These are phyloP conservation scores for Podarcis lilfordi DNA, from an alignment of 2,797 vertebrate species.

Conservation along the genomic window DNA sequence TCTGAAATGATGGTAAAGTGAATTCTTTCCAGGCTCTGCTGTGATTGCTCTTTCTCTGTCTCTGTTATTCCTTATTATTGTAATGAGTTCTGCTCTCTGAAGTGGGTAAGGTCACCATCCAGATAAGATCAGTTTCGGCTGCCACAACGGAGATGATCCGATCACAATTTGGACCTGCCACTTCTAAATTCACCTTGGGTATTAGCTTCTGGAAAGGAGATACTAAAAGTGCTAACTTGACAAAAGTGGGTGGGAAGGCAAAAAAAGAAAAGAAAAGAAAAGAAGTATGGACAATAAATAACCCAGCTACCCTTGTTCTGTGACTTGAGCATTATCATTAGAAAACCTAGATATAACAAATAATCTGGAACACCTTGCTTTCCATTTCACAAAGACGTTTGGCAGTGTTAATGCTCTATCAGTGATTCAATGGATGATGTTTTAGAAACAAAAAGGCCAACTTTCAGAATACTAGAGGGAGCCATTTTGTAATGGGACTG, in stretches of 20 bases:
- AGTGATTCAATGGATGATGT: constrained; percentile 28
- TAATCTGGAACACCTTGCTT: not conserved
- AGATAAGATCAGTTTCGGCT: constrained; percentile 78
- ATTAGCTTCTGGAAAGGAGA: constrained; percentile 63
- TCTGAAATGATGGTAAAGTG: constrained; percentile 66
- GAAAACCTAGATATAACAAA: constrained; percentile 19
- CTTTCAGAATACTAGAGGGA: not conserved
- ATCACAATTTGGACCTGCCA: constrained; percentile 67
- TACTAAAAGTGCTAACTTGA: constrained; percentile 58
- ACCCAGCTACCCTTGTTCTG: constrained; percentile 24
- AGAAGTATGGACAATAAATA: constrained; percentile 8
- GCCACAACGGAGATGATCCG: constrained; percentile 70
- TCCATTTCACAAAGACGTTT: not conserved
- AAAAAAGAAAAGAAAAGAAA: not conserved
- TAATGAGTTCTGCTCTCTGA: constrained; percentile 71
- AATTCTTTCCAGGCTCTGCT: constrained; percentile 63
- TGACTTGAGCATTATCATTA: constrained; percentile 35
- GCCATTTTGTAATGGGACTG: not conserved
- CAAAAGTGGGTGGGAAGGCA: constrained; percentile 23
- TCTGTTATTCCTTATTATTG: constrained; percentile 74
- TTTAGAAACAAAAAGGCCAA: constrained; percentile 26
- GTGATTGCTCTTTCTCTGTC: constrained; percentile 55
- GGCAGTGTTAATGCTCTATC: not conserved
- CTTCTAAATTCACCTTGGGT: constrained; percentile 74
- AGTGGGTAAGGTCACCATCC: constrained; percentile 74